Conservation (phyloP, 1,140 invertebrate genomes). For the Trissolcus basalis region DNA sequence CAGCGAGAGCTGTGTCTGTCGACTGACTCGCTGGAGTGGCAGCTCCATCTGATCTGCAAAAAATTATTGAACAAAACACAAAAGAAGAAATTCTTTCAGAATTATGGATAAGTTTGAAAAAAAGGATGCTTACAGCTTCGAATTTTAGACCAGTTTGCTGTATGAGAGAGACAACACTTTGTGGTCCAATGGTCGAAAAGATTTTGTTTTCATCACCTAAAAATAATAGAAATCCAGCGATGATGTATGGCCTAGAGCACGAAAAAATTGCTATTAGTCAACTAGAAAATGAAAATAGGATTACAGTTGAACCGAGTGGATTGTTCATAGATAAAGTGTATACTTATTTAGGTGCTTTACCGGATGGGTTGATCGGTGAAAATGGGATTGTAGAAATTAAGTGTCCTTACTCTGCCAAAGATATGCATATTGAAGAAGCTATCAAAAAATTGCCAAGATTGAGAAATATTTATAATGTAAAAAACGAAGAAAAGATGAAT, state of each 20-base stretch:
- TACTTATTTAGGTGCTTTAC: conserved; percentile 65
- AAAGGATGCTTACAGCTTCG: conserved; percentile 64
- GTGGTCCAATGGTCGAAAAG: too few relatives aligned
- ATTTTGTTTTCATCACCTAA: conserved; percentile 58
- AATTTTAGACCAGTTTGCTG: conserved; percentile 66
- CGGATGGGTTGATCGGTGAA: conserved; percentile 69
- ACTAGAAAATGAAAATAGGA: conserved; percentile 26
- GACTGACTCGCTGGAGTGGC: too few relatives aligned
- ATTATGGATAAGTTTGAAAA: conserved; percentile 60
- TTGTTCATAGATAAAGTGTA: conserved; percentile 67
- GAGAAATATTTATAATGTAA: conserved; percentile 13
- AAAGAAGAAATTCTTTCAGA: conserved; percentile 53
- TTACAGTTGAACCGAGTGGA: conserved; percentile 64
- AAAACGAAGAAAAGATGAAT: conserved; percentile 38
- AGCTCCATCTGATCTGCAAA: too few relatives aligned
- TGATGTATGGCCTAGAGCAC: conserved; percentile 59
- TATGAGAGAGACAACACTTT: conserved; percentile 38
- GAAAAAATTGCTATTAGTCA: conserved; percentile 55
- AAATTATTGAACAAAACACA: conserved; percentile 62
- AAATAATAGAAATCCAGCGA: conserved; percentile 23
- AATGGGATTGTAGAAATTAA: conserved; percentile 67
- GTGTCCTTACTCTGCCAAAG: conserved; percentile 56
- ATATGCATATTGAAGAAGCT: conserved; percentile 8
- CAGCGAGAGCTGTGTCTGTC: too few relatives aligned
- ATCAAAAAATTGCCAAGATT: conserved; percentile 17